These are phyloP conservation scores for Morone chrysops DNA, from an alignment of 2,113 vertebrate species.

Conservation along the genomic window DNA sequence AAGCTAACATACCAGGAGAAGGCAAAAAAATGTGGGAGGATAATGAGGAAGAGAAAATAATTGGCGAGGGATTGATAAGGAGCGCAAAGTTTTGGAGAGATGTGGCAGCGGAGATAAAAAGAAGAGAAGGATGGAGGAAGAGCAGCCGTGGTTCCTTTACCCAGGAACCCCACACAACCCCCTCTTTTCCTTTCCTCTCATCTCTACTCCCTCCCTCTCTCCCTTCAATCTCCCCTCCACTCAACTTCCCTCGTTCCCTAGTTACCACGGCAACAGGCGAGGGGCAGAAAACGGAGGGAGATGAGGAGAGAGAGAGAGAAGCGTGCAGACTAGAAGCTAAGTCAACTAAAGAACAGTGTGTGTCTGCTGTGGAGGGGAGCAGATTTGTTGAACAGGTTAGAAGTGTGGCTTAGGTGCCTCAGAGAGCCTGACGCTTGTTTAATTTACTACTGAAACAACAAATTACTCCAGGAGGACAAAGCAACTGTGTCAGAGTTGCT, in stretches of 20 bases:
- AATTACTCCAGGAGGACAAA: conserved; percentile 9
- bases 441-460: conserved; percentile 22
- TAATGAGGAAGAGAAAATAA: conserved; percentile 31
- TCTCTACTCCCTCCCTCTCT: conserved; percentile 39
- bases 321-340: conserved; percentile 56
- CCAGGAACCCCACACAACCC: conserved; percentile 53
- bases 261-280: conserved; percentile 85
- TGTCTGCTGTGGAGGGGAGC: conserved; percentile 31
- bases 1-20: not conserved
- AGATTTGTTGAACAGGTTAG: conserved; percentile 37
- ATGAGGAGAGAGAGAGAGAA: conserved; percentile 52
- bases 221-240: conserved; percentile 64
- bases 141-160: conserved; percentile 57
- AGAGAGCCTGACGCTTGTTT: not conserved
- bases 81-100: conserved; percentile 27
- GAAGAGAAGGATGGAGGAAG: conserved; percentile 33
- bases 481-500: not conserved
- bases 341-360: conserved; percentile 49
- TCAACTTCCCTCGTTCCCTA: conserved; percentile 76
- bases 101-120: conserved; percentile 21
- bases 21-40: not conserved
- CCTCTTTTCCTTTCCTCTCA: conserved; percentile 9
- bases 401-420: conserved; percentile 7
- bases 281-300: conserved; percentile 72
- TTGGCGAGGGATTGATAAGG: conserved; percentile 27